Base-by-base conservation (phyloP, 1,140 invertebrate species). In the Anastrepha obliqua region DNA sequence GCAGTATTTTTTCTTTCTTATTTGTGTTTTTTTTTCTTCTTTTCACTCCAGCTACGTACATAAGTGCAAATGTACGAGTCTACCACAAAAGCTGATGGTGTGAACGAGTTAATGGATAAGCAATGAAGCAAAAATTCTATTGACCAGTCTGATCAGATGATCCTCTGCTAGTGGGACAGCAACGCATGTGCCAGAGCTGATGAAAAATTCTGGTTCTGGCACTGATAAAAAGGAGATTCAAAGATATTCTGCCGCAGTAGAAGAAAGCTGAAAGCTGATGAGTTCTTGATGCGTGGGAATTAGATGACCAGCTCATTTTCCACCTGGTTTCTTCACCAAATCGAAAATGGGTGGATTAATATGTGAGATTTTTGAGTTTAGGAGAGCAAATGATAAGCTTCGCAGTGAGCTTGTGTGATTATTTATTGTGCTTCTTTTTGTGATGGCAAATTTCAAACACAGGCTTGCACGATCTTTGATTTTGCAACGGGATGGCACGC, bases 101-200 rank as follows among this genome's bases (percentile, higher is more conserved):
- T 81, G 74, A 81, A 81, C 47, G 44, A 55, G 74, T 55, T 81
- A 58, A 81, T 81, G 74, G 47, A 51, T 81, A 55, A 58, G 74
- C 74, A 81, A 9, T 55, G 47, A 81, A 9, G 74, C 47, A 29
- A 9, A 11, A 81, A 51, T 42, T 55, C 20, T 20, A 55, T 20
- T 51, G 74, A 81, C 74, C 74, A 55, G 44, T 55, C 9, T 9
- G 74, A 81, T 39, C 74, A 81, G 17, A 81, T 81, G 44, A 55
- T 81, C 74, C 74, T n/a, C 47, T 81, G n/a, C 7, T 42, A 17
- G 4, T 81, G 44, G 74, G 11, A 55, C n/a, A 9, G 13, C 39
- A 65, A 44, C 29, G 39, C 11, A 15, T 70, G 67, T 2, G 39
- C 42, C 42, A 70, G 42, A 0, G 29, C 9, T 67, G 20, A 8